Evolutionary conservation across 2,888 invertebrate species (phyloP).

Genomic region (Caprella mutica): DNA sequence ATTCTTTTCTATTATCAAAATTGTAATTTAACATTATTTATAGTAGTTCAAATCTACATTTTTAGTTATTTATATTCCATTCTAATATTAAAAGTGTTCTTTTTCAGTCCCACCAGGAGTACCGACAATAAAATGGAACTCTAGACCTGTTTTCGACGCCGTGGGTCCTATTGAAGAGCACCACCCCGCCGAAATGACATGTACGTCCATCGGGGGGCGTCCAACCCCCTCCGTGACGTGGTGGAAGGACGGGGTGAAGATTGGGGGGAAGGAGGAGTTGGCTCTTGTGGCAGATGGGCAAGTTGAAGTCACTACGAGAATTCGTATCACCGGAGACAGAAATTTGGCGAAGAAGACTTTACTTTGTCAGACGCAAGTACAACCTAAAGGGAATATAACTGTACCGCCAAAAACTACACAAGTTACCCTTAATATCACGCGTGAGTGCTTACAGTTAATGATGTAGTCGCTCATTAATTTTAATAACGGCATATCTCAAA

Average conservation of each 20-base stretch:
- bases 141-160: slow-evolving; percentile 17
- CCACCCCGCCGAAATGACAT: slow-evolving; percentile 21
- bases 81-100: no score
- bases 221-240: slow-evolving; percentile 28
- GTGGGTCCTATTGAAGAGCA: slow-evolving; percentile 25
- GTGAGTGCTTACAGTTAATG: slow-evolving; percentile 18
- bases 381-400: neutral
- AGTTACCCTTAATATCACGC: slow-evolving; percentile 21
- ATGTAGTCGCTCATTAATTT: no score
- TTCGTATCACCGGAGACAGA: slow-evolving; percentile 7
- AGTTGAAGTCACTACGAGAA: slow-evolving; percentile 7
- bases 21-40: no score
- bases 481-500: no score
- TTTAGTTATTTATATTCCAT: no score
- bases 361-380: slow-evolving; percentile 18
- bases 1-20: no score
- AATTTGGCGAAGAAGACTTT: slow-evolving; percentile 12
- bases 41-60: no score
- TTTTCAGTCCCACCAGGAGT: slow-evolving; percentile 22
- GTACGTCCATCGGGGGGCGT: slow-evolving; percentile 18
- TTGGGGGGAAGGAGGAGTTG: slow-evolving; percentile 10
- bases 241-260: slow-evolving; percentile 16
- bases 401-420: slow-evolving; percentile 15
- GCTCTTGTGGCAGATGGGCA: neutral
- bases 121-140: slow-evolving; percentile 22